phyloP scores from a whole-genome alignment of 1,140 invertebrate genomes.

The Chionoecetes opilio region DNA sequence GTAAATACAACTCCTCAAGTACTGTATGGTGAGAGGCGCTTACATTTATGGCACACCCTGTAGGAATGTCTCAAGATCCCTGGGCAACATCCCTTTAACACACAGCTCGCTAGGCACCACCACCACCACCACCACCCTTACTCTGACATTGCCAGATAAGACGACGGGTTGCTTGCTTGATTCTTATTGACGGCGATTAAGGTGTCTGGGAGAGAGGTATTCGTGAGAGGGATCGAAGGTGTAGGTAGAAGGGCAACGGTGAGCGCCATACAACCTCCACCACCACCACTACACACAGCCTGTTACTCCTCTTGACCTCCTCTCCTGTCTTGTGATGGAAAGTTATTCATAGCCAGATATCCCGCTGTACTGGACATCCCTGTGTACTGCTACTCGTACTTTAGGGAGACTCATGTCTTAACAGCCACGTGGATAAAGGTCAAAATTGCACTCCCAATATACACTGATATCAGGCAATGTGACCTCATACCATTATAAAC shows the following conservation, averaged over 20 bases:
- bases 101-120: background rate
- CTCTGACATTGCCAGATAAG: constrained; percentile 5
- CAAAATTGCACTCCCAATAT: too few species aligned
- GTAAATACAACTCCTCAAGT: constrained; percentile 54
- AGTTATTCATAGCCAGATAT: background rate
- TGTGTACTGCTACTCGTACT: background rate
- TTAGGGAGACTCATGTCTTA: background rate
- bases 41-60: background rate
- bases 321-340: background rate
- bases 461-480: background rate
- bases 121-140: background rate
- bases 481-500: background rate
- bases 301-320: background rate
- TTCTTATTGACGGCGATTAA: background rate
- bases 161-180: constrained; percentile 7
- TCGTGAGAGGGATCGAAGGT: background rate
- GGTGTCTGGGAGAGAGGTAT: background rate
- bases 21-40: background rate
- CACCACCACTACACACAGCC: background rate
- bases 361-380: background rate
- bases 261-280: background rate
- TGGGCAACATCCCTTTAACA: background rate
- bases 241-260: background rate
- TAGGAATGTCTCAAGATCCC: background rate
- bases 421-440: background rate